Evolutionary conservation across 2,888 invertebrate species (phyloP), one percentile per base, ranked within the genome.

Genomic region (Apamea sordens): DNA sequence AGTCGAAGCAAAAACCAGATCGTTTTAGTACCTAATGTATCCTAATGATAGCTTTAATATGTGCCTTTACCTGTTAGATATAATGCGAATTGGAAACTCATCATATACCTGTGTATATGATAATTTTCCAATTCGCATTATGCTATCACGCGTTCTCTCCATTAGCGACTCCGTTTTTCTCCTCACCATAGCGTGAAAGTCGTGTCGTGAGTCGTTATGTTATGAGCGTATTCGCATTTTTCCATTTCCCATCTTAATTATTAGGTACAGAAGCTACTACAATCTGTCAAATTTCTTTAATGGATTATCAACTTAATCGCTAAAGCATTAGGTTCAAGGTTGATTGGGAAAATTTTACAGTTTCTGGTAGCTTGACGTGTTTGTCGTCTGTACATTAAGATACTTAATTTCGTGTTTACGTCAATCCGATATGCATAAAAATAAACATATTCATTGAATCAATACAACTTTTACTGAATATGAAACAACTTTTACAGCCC

Each of bases 391-490:
- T 32, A 32, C 32, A 32, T 63, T 63, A 21, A 18, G 32, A 21
- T 32, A 63, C 63, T 64, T 36, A 36, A 64, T 64, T 4, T 36
- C n/a, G 36, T 53, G n/a, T 71, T 71, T 47, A 71, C 36, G 61
- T 63, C 61, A 71, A 41, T 68, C 5, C 36, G 41, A 56, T 68
- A 68, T n/a, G 50, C 28, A 47, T 76, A 72, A 63, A 63, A 63
- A 72, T 56, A 83, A 63, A 50, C 24, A 36, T 41, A 67, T 61
- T 44, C 28, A 63, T 59, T 83, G 61, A 56, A 71, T 67, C 32
- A 63, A 28, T 67, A 75, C 83, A 84, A 83, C 83, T 83, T 84
- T 83, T 83, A 83, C 83, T 74, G 24, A 59, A 53, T 28, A 63
- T 56, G 24, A 71, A 83, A 79, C 82, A 83, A 83, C 82, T 83